phyloP scores from a whole-genome alignment of 2,888 invertebrate species.

The Mystacides longicornis region DNA sequence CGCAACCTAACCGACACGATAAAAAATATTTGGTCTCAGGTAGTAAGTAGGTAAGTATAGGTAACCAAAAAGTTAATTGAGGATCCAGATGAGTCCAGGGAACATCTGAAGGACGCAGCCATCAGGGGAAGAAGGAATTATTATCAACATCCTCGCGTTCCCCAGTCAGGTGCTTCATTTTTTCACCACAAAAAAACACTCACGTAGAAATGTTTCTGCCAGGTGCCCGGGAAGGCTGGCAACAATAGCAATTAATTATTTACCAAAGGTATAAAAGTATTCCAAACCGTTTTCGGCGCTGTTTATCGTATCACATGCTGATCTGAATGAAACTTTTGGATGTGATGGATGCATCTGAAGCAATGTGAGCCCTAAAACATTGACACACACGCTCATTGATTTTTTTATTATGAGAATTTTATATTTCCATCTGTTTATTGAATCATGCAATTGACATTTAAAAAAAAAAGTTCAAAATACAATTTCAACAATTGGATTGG shows the following conservation, averaged over 20 bases:
- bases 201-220: background rate
- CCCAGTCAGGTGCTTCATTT: conserved; percentile 1
- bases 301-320: no score
- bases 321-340: background rate
- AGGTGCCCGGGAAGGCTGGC: background rate
- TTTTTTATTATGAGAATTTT: no score
- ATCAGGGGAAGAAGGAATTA: background rate
- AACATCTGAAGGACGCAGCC: background rate
- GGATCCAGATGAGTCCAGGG: background rate
- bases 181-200: background rate
- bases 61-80: background rate
- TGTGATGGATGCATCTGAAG: no score
- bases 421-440: no score
- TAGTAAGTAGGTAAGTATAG: no score
- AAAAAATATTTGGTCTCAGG: no score
- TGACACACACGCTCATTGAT: no score
- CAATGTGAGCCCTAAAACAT: no score
- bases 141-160: background rate
- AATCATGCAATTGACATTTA: no score
- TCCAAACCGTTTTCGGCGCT: background rate
- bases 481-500: no score
- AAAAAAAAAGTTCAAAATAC: no score
- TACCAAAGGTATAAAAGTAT: background rate
- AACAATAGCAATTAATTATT: conserved; percentile 1
- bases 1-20: no score